These are phyloP conservation scores for Mustela lutreola DNA, from an alignment of 2,113 vertebrate species.

Conservation along the genomic window DNA sequence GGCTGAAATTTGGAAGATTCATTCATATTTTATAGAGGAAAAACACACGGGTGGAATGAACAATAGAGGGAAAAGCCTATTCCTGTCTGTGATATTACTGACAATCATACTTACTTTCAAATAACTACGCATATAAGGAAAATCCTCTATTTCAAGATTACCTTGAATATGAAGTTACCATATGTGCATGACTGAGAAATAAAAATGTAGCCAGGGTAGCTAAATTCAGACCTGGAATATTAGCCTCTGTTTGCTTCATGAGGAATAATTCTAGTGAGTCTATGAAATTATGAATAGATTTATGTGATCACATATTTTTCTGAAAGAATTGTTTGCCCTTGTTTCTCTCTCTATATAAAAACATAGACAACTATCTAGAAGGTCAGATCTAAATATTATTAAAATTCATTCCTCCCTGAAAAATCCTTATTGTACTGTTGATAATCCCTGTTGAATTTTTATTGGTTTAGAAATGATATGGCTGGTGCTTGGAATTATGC, in stretches of 20 bases:
- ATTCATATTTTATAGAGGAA: background rate
- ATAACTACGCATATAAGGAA: background rate
- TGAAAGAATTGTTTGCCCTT: conserved; percentile 25
- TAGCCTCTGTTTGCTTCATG: background rate
- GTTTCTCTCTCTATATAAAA: background rate
- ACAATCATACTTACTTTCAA: conserved; percentile 47
- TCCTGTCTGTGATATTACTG: background rate
- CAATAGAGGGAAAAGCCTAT: background rate
- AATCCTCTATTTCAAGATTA: background rate
- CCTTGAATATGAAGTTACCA: conserved; percentile 31
- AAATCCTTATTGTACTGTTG: background rate
- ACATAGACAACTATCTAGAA: background rate
- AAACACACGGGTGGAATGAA: background rate
- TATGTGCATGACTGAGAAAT: conserved; percentile 14
- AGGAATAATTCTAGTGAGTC: background rate
- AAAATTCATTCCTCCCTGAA: background rate
- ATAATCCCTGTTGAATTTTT: conserved; percentile 36
- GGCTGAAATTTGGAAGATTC: background rate
- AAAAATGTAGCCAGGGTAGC: background rate
- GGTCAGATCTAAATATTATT: background rate
- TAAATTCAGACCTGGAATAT: background rate
- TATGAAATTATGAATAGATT: background rate
- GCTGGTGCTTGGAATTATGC: background rate
- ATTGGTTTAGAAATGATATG: background rate
- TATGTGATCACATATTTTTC: background rate